Percentiles rank a stretch among this genome's conserved stretches.
phyloP scores from a whole-genome alignment of 2,113 vertebrate species.

The Epinephelus cyanopodus region DNA sequence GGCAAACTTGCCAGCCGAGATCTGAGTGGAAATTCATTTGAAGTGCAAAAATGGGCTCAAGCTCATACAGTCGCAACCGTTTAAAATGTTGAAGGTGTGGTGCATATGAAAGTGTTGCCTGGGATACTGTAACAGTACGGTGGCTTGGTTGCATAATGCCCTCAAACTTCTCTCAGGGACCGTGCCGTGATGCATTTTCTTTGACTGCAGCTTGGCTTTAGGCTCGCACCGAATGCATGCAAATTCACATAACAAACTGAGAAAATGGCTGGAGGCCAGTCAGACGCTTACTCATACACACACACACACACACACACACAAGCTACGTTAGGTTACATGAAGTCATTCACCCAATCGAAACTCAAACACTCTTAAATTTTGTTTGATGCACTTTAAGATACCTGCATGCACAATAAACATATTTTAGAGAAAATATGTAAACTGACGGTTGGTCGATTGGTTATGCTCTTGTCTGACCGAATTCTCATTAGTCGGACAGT shows the following conservation, averaged over 20 bases:
- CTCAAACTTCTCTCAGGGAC: slow-evolving; percentile 40
- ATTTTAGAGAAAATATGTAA: background rate
- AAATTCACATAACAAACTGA: slow-evolving; percentile 17
- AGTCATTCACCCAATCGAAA: background rate
- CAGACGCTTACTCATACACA: background rate
- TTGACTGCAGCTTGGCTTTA: background rate
- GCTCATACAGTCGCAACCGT: slow-evolving; percentile 12
- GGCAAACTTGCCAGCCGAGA: slow-evolving; percentile 13
- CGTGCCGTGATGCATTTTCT: slow-evolving; percentile 17
- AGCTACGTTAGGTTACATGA: background rate
- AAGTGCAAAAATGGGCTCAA: slow-evolving; percentile 32
- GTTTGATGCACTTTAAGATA: background rate
- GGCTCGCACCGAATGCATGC: slow-evolving; percentile 5
- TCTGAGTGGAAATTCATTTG: slow-evolving; percentile 38
- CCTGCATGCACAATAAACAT: background rate
- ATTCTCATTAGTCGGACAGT: too few species aligned
- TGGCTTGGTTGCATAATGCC: slow-evolving; percentile 40
- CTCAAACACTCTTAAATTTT: background rate
- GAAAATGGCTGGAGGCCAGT: slow-evolving; percentile 6
- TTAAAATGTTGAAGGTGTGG: slow-evolving; percentile 13
- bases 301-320: slow-evolving; percentile 11
- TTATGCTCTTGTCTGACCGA: too few species aligned
- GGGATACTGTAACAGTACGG: slow-evolving; percentile 46
- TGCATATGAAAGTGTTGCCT: slow-evolving; percentile 45
- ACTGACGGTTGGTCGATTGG: too few species aligned